phyloP scores from a whole-genome alignment of 1,140 invertebrate genomes.

The Drosophila nigromelanica region DNA sequence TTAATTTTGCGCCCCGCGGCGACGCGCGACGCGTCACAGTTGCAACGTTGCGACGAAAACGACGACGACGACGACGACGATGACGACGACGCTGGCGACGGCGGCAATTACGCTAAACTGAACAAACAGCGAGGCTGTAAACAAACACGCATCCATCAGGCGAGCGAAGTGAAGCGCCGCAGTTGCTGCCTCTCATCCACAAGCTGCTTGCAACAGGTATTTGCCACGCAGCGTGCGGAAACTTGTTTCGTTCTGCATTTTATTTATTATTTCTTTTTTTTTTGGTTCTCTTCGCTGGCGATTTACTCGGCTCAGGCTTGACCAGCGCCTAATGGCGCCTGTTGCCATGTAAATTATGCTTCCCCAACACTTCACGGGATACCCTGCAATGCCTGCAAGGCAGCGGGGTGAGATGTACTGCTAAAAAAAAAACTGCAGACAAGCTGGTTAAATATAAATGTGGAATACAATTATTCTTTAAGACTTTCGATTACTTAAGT shows the following conservation, averaged over 20 bases:
- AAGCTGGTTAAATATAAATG: too few relatives aligned
- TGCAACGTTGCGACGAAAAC: not conserved
- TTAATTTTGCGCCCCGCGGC: slow-evolving; percentile 69
- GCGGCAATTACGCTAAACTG: slow-evolving; percentile 80
- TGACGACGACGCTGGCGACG: slow-evolving; percentile 18
- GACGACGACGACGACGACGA: slow-evolving; percentile 2
- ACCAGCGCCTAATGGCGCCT: slow-evolving; percentile 69
- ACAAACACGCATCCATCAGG: slow-evolving; percentile 82
- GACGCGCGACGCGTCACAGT: slow-evolving; percentile 22
- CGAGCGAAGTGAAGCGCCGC: not conserved
- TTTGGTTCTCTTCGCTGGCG: slow-evolving; percentile 28
- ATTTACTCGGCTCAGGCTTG: slow-evolving; percentile 31
- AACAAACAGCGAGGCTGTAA: slow-evolving; percentile 82
- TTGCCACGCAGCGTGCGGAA: slow-evolving; percentile 36
- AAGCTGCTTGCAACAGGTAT: slow-evolving; percentile 61
- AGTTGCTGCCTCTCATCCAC: too few relatives aligned
- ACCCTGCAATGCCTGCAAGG: slow-evolving; percentile 32
- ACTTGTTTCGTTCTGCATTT: slow-evolving; percentile 45
- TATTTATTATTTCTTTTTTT: not conserved
- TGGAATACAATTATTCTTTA: too few relatives aligned
- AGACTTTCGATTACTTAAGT: too few relatives aligned
- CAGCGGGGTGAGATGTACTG: not conserved
- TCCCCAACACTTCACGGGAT: slow-evolving; percentile 69
- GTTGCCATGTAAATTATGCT: slow-evolving; percentile 83
- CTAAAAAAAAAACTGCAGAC: too few relatives aligned